Evolutionary conservation across 30 jellyfish, hydroid and myxozoan species (phyloP), one percentile per base, ranked within the genome.

Genomic region (Chrysaora quinquecirrha): DNA sequence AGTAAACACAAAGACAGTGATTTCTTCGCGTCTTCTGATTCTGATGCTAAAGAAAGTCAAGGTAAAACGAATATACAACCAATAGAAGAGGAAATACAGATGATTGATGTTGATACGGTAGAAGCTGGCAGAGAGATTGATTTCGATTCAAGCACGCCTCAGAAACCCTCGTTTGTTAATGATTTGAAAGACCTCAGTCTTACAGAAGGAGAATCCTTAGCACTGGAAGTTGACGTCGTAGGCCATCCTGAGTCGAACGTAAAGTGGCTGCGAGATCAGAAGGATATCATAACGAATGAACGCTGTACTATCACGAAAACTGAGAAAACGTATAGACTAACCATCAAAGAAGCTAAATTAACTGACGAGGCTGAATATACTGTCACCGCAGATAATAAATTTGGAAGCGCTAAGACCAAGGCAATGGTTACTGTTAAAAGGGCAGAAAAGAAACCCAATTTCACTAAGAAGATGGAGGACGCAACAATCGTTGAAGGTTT

Each of bases 321-420:
- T 12, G 93, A 52, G 22, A 60, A 27, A 23, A 65, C 65, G 0
- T 70, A 75, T 47, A 7, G 77, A 6, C 54, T 95, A 32, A 34
- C 34, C 19, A 38, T 95, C 29, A 89, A 35, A 34, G 86, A 77
- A 20, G 82, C 90, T 9, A 48, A 30, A 14, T 66, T 70, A 30
- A 67, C 83, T 3, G 96, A 95, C 50, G 90, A 97, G 74, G 99
- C 98, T 34, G 91, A 78, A 35, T 95, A 95, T 75, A 35, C 84
- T 32, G 91, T 90, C 35, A 68, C 28, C 20, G 96, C 96, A 2
- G 85, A 84, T 30, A 88, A 66, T 47, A 83, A 46, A 24, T 28
- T 81, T 66, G 97, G 97, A 27, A 47, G 58, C 29, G 89, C 87
- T n/a, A 50, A 81, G 54, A 64, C 91, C 7, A 35, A 76, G 31